A percentile compares a stretch with the other conserved stretches of the same genome.
Conservation (phyloP, 2,797 vertebrate genomes). For the Carapus acus region DNA sequence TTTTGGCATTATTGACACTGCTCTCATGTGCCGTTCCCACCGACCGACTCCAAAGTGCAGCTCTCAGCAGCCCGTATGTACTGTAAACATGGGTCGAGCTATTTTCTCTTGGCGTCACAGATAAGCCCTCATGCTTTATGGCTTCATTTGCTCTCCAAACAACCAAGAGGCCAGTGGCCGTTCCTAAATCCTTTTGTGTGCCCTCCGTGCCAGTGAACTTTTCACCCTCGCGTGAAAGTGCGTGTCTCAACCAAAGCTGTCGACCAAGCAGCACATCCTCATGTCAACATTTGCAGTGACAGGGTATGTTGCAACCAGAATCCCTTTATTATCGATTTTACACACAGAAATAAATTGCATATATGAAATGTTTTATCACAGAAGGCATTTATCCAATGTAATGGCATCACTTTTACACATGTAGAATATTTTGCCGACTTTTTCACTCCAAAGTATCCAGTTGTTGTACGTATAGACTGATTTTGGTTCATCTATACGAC, state of each 20-base stretch:
- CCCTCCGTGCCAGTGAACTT: conserved; percentile 21
- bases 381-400: conserved; percentile 51
- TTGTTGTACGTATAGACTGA: no score
- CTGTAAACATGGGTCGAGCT: conserved; percentile 1
- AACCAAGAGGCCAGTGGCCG: conserved; percentile 1
- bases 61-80: conserved; percentile 2
- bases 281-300: no score
- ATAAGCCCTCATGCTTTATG: conserved; percentile 21
- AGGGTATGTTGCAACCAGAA: not conserved
- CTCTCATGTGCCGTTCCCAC: no score
- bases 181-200: conserved; percentile 22
- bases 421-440: conserved; percentile 20
- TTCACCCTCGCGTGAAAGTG: conserved; percentile 3
- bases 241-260: conserved; percentile 4
- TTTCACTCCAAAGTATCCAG: no score
- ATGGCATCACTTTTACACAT: conserved; percentile 42
- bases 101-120: not conserved
- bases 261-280: not conserved
- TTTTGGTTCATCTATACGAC: no score
- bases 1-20: no score
- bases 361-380: not conserved
- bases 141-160: conserved; percentile 33
- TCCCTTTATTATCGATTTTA: no score
- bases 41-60: not conserved
- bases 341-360: not conserved